Conservation (phyloP, 2,797 vertebrate genomes). For the Passerculus sandwichensis region DNA sequence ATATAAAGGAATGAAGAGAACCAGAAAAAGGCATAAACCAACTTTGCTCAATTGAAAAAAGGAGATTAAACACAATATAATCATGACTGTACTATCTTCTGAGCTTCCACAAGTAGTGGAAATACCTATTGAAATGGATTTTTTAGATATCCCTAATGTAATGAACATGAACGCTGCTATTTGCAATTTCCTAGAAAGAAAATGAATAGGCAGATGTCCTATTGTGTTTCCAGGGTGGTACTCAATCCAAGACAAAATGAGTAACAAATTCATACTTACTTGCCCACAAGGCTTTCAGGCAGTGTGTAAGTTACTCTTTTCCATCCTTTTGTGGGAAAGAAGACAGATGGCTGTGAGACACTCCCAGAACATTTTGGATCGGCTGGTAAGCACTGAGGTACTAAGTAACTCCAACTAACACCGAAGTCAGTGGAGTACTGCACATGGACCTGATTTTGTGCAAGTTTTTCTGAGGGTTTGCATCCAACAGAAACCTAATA, state of each 20-base stretch:
- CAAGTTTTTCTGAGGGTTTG: slow-evolving; percentile 85
- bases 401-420: slow-evolving; percentile 95
- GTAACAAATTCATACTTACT: slow-evolving; percentile 81
- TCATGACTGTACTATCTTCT: not conserved
- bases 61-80: not conserved
- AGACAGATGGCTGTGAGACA: slow-evolving; percentile 95
- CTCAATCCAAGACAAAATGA: not conserved
- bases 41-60: not conserved
- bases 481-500: slow-evolving; percentile 93
- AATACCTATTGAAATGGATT: not conserved
- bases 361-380: slow-evolving; percentile 93
- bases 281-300: slow-evolving; percentile 90
- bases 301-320: slow-evolving; percentile 91
- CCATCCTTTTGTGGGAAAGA: slow-evolving; percentile 93
- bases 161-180: fast-evolving
- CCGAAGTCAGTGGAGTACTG: slow-evolving; percentile 97
- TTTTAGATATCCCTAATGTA: not conserved
- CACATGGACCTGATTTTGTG: slow-evolving; percentile 91
- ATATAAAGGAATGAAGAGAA: slow-evolving; percentile 29
- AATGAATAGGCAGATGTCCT: not conserved
- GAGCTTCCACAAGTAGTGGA: not conserved
- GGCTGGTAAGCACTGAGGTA: slow-evolving; percentile 94
- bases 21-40: not conserved
- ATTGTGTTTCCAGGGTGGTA: not conserved
- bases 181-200: not conserved